These are phyloP conservation scores for Diceros bicornis DNA, from an alignment of 2,797 vertebrate species.

Conservation along the genomic window DNA sequence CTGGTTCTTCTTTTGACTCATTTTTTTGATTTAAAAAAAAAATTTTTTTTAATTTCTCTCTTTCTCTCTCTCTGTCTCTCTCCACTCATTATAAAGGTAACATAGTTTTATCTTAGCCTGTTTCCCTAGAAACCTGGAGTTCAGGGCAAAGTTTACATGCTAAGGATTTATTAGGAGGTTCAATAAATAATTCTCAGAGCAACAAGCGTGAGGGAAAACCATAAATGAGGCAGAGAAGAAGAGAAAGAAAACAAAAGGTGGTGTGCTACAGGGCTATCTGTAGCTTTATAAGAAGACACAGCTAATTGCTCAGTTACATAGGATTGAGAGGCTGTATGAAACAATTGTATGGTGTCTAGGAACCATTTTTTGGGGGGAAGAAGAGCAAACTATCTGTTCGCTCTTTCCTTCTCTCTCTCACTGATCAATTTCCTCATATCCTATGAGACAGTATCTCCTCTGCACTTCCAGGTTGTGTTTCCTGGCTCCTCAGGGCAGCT, in stretches of 20 bases:
- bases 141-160: not conserved
- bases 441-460: not conserved
- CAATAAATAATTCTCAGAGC: not conserved
- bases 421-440: not conserved
- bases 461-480: not conserved
- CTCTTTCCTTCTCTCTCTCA: not conserved
- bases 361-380: not conserved
- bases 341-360: not conserved
- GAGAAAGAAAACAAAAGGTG: not conserved
- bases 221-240: not conserved
- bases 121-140: not conserved
- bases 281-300: not conserved
- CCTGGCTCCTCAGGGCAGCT: not conserved
- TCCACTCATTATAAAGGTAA: not conserved
- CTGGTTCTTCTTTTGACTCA: not conserved
- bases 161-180: not conserved
- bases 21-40: not conserved
- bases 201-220: not conserved
- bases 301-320: not conserved
- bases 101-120: not conserved
- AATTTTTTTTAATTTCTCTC: not conserved
- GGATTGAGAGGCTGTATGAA: not conserved
- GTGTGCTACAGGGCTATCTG: not conserved
- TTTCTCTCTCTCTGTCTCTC: not conserved
- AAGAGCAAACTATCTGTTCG: not conserved